These are phyloP conservation scores for Eurytoma californica DNA, from an alignment of 2,888 invertebrate genomes.

Conservation along the genomic window DNA sequence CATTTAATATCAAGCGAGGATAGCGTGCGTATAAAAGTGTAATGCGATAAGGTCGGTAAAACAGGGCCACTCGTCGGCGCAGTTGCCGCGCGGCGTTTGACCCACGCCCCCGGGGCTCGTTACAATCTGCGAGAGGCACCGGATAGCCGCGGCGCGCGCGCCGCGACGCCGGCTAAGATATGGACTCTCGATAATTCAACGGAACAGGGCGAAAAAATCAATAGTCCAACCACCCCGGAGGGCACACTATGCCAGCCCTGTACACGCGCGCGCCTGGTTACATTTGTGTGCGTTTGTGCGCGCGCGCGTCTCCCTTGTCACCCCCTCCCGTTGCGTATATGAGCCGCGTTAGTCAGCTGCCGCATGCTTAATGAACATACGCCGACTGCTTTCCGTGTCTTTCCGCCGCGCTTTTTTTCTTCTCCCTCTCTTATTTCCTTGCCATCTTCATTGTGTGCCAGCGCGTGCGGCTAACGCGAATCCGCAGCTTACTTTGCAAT, in stretches of 20 bases:
- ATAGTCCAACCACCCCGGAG: slow-evolving; percentile 68
- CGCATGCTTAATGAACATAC: slow-evolving; percentile 32
- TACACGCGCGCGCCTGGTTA: neutral
- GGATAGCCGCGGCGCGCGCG: slow-evolving; percentile 33
- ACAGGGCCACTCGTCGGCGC: neutral
- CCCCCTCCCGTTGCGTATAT: neutral
- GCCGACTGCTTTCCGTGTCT: neutral
- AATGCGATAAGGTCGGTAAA: slow-evolving; percentile 36
- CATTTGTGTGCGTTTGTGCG: neutral
- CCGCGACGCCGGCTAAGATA: slow-evolving; percentile 57
- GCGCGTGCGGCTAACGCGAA: too few species aligned
- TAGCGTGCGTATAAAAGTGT: slow-evolving; percentile 12
- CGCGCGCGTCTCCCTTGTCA: neutral
- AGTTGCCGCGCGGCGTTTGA: neutral
- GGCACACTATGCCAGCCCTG: slow-evolving; percentile 26
- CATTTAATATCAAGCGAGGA: neutral
- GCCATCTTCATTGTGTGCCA: too few species aligned
- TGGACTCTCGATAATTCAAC: slow-evolving; percentile 69
- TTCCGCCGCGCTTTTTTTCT: neutral
- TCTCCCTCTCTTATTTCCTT: too few species aligned
- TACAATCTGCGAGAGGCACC: neutral
- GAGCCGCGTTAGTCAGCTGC: slow-evolving; percentile 3
- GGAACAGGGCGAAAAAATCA: slow-evolving; percentile 70
- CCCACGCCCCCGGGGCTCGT: neutral
- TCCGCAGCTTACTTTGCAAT: too few species aligned